Conservation (phyloP, 2,797 vertebrate species). For the Lithobates pipiens region DNA sequence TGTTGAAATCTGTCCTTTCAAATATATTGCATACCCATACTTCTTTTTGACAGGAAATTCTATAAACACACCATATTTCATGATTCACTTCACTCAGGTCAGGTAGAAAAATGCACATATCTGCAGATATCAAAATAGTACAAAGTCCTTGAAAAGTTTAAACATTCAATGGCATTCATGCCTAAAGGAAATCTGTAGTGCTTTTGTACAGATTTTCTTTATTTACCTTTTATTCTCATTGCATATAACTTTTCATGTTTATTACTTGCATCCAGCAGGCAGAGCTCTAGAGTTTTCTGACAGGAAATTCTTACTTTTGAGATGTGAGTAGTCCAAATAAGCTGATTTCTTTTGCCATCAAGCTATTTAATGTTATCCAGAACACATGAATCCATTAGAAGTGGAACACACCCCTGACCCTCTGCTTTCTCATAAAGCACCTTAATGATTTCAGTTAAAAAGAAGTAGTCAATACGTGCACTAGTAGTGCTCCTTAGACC, state of each 20-base stretch:
- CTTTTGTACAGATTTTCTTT: not conserved
- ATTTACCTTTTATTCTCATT: not conserved
- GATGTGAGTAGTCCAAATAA: too few relatives aligned
- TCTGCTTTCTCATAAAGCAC: too few relatives aligned
- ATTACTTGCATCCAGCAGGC: not conserved
- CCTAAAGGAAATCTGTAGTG: not conserved
- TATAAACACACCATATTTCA: constrained; percentile 44
- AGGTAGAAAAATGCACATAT: constrained; percentile 29
- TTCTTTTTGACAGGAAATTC: constrained; percentile 45
- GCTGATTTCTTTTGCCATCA: too few relatives aligned
- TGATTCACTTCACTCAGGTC: constrained; percentile 55
- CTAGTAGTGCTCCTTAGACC: too few relatives aligned
- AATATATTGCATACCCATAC: constrained; percentile 47
- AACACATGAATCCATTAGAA: too few relatives aligned
- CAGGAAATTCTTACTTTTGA: too few relatives aligned
- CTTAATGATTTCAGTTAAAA: too few relatives aligned
- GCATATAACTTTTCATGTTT: not conserved
- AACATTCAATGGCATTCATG: not conserved
- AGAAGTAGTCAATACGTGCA: too few relatives aligned
- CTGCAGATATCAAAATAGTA: constrained; percentile 28
- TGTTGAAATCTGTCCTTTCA: constrained; percentile 35
- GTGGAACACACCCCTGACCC: too few relatives aligned
- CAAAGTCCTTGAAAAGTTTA: constrained; percentile 18
- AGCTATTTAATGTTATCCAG: too few relatives aligned
- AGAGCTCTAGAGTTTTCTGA: not conserved